These are phyloP conservation scores for Harlomillsia oculata DNA, from an alignment of 1,140 invertebrate genomes.

Conservation along the genomic window DNA sequence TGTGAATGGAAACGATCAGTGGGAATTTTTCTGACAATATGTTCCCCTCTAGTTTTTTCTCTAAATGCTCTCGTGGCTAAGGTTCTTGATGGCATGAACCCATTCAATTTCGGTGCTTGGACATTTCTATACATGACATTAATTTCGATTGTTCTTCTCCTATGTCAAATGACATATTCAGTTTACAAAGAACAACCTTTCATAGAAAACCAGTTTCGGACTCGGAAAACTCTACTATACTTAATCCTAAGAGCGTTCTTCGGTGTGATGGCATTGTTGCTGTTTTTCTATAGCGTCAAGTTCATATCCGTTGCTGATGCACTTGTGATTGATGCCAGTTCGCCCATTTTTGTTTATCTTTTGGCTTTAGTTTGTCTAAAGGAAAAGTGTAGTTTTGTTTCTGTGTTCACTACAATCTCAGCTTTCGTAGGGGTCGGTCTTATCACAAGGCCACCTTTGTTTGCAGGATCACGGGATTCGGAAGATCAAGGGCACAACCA, in stretches of 20 bases:
- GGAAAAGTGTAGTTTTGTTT: constrained; percentile 22
- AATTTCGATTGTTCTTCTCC: constrained; percentile 36
- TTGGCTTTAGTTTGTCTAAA: constrained; percentile 20
- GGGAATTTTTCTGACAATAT: neutral
- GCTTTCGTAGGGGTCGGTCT: constrained; percentile 18
- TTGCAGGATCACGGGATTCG: no score
- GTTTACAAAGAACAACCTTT: no score
- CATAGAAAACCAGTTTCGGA: no score
- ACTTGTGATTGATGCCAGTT: constrained; percentile 22
- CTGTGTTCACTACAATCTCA: constrained; percentile 16
- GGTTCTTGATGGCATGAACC: constrained; percentile 38
- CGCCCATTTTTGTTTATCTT: constrained; percentile 26
- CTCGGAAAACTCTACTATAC: constrained; percentile 12
- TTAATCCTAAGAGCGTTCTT: constrained; percentile 9
- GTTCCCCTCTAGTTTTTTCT: constrained; percentile 34
- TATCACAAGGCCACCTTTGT: constrained; percentile 23
- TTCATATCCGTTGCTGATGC: constrained; percentile 25
- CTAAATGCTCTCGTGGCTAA: constrained; percentile 42
- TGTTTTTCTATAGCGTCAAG: constrained; percentile 24
- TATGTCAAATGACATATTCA: neutral
- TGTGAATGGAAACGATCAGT: no score
- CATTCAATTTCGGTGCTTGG: constrained; percentile 41
- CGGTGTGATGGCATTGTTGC: constrained; percentile 11
- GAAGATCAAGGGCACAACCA: no score
- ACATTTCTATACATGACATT: constrained; percentile 41